Evolutionary conservation across 2,888 invertebrate genomes (phyloP), one percentile per base, ranked within the genome.

Genomic region (Perizoma flavofasciatum): DNA sequence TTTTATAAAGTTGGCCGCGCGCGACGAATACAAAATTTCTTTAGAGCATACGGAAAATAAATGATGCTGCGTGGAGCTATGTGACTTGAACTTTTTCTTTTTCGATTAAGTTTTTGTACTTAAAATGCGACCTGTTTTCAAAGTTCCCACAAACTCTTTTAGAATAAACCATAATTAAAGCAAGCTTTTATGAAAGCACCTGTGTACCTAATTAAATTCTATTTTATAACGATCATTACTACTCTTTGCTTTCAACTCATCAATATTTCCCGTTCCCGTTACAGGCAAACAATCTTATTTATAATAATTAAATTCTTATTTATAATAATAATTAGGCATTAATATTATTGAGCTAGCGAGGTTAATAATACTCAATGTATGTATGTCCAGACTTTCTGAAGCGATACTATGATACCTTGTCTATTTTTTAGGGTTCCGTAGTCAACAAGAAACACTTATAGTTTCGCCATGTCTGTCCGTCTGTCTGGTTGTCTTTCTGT

Each of bases 1-100:
- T 91, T 90, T 89, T 90, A 82, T 85, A 85, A 78, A 78, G 81
- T 78, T 79, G 81, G 78, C 81, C 84, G 84, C 83, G 83, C 83
- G 88, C 89, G 89, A 89, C 91, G 90, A 87, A 91, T 89, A 89
- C 89, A 78, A 82, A 89, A 88, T 90, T 88, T 89, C 86, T 88
- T 88, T 83, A 68, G 82, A 83, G 79, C 79, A 80, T 81, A 85
- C 76, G 78, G 79, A 85, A 87, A 90, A 89, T 90, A 89, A 90
- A 90, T 88, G 85, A 89, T 85, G 81, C 76, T 76, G 77, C 85
- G 85, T 82, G 85, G 75, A 84, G 80, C 81, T 85, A 84, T 85
- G 84, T 81, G 66, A 68, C 69, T 70, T 61, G 68, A 70, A 75
- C 77, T 82, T 78, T 82, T 88, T 84, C 83, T 84, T 83, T 85